These are phyloP conservation scores for Andricus quercusramuli DNA, from an alignment of 2,888 invertebrate genomes.

Conservation along the genomic window DNA sequence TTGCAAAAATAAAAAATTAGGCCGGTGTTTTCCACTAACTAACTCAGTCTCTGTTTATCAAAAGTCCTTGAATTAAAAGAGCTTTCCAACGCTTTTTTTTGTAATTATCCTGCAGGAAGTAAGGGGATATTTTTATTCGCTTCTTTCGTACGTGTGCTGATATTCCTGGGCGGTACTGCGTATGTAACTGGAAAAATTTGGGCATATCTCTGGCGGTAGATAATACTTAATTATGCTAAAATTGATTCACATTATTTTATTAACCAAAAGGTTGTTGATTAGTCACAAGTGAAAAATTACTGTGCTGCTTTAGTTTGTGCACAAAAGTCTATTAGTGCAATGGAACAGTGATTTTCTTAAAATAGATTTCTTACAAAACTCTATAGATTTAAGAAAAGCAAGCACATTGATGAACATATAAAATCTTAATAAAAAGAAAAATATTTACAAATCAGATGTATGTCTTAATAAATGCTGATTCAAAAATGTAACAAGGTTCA, in stretches of 20 bases:
- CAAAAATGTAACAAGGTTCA: constrained; percentile 28
- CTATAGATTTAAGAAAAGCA: neutral
- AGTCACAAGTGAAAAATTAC: neutral
- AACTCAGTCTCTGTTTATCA: too few relatives aligned
- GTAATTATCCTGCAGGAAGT: too few relatives aligned
- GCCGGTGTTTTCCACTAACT: too few relatives aligned
- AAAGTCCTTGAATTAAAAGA: neutral
- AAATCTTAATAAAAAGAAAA: neutral
- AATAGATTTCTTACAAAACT: neutral
- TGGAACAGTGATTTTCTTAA: neutral
- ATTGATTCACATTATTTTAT: neutral
- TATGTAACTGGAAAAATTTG: neutral
- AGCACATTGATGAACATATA: neutral
- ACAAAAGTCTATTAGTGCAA: neutral
- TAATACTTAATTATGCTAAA: neutral
- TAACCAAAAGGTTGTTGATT: neutral
- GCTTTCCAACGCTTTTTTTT: too few relatives aligned
- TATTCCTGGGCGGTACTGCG: too few relatives aligned
- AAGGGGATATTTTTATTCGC: too few relatives aligned
- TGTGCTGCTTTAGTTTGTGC: neutral
- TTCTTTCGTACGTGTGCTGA: too few relatives aligned
- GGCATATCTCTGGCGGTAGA: neutral
- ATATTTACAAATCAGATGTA: neutral
- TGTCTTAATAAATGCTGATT: constrained; percentile 7
- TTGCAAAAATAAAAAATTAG: too few relatives aligned